Evolutionary conservation across 1,140 invertebrate genomes (phyloP).

Genomic region (Dendrolimus kikuchii): DNA sequence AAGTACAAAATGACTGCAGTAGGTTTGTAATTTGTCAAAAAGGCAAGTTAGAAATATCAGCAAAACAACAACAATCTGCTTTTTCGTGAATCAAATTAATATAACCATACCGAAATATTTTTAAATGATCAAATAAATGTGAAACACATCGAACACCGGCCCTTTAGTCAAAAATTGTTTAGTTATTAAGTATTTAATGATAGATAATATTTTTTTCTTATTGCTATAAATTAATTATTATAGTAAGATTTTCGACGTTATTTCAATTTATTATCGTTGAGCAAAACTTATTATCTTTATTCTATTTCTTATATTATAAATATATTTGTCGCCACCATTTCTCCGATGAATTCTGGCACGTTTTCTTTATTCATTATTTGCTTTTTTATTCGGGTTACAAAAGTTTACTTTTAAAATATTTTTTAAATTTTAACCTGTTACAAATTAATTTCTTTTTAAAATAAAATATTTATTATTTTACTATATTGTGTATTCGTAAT

Average conservation of each 20-base stretch:
- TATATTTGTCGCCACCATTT: constrained; percentile 19
- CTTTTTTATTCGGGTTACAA: constrained; percentile 8
- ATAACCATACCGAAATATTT: too few relatives aligned
- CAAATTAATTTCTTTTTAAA: too few relatives aligned
- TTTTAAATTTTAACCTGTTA: background rate
- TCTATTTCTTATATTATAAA: constrained; percentile 11
- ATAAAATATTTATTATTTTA: too few relatives aligned
- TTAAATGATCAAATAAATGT: constrained; percentile 11
- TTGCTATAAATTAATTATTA: constrained; percentile 13
- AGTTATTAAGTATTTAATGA: constrained; percentile 67
- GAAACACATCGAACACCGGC: constrained; percentile 56
- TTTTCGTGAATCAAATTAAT: constrained; percentile 17
- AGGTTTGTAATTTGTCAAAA: too few relatives aligned
- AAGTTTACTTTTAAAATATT: constrained; percentile 1
- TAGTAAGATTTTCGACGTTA: constrained; percentile 4
- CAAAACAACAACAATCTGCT: constrained; percentile 6
- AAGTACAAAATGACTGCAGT: too few relatives aligned
- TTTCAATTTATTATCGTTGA: constrained; percentile 27
- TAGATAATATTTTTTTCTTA: constrained; percentile 18
- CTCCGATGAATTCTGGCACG: constrained; percentile 19
- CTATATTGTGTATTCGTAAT: too few relatives aligned
- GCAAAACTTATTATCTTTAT: constrained; percentile 38
- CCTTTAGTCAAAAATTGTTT: constrained; percentile 57
- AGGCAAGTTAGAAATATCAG: too few relatives aligned
- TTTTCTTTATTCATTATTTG: constrained; percentile 17